A percentile compares a stretch with the other conserved stretches of the same genome.
phyloP scores from a whole-genome alignment of 2,888 invertebrate genomes.

The Orchesella flavescens region DNA sequence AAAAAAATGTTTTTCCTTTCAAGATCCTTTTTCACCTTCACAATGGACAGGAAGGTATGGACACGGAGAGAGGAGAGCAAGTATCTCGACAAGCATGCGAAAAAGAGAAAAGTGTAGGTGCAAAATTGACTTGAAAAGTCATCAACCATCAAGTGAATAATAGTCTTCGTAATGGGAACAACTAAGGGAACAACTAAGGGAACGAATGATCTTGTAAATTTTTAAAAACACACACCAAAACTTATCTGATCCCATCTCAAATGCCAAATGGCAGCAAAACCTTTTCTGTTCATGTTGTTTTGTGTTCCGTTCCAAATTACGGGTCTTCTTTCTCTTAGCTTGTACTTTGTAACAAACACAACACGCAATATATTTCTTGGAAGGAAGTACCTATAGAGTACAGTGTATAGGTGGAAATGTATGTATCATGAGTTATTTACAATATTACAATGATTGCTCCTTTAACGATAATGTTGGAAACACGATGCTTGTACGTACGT shows the following conservation, averaged over 20 bases:
- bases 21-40: conserved; percentile 14
- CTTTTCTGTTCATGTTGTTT: not conserved
- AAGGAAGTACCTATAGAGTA: not conserved
- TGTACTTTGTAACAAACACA: not conserved
- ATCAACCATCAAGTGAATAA: conserved; percentile 35
- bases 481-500: not conserved
- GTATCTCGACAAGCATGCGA: not conserved
- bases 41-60: not conserved
- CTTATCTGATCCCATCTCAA: conserved; percentile 21
- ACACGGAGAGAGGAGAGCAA: conserved; percentile 3
- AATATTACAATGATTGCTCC: conserved; percentile 6
- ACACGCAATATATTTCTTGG: not conserved
- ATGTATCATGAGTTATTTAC: not conserved
- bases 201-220: conserved; percentile 36
- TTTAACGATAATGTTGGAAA: not conserved
- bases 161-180: conserved; percentile 28
- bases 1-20: not conserved
- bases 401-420: not conserved
- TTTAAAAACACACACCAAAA: conserved; percentile 26
- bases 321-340: not conserved
- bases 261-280: too few species aligned
- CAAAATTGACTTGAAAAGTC: conserved; percentile 20
- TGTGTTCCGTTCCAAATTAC: not conserved
- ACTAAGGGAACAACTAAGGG: not conserved
- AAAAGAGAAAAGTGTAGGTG: not conserved